phyloP scores from a whole-genome alignment of 1,140 invertebrate species.

The Drosophila kikkawai region DNA sequence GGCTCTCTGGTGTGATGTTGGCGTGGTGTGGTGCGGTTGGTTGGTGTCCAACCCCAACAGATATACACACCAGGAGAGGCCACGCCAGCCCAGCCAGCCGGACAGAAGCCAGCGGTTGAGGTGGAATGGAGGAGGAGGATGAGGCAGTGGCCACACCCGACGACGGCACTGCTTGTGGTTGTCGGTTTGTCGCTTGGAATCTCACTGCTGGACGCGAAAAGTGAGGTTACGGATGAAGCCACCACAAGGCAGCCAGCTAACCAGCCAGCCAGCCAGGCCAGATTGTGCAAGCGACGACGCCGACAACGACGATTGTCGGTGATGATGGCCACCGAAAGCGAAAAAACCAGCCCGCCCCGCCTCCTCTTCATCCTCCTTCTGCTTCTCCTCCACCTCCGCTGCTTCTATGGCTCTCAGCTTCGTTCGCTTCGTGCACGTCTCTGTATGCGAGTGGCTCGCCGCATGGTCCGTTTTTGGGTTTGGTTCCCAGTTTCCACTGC shows the following conservation, averaged over 20 bases:
- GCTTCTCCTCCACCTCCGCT: constrained; percentile 7
- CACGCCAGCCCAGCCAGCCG: constrained; percentile 6
- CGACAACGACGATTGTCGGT: constrained; percentile 4
- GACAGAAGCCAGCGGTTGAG: constrained; percentile 1
- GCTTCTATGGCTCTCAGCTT: constrained; percentile 17
- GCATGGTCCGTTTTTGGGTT: constrained; percentile 46
- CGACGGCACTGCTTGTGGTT: constrained; percentile 2
- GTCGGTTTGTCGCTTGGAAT: constrained; percentile 26
- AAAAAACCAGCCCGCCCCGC: constrained; percentile 40
- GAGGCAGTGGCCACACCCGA: constrained; percentile 43
- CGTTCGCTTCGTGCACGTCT: constrained; percentile 6
- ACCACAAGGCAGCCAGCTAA: constrained; percentile 4
- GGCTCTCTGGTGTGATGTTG: constrained; percentile 26
- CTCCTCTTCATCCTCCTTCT: constrained; percentile 10
- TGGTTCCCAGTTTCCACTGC: constrained; percentile 41
- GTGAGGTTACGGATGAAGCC: constrained; percentile 54
- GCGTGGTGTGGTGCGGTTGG: constrained; percentile 21
- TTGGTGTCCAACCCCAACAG: constrained; percentile 36
- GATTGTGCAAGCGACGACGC: constrained; percentile 44
- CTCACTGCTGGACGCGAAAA: constrained; percentile 39
- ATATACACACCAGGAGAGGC: constrained; percentile 45
- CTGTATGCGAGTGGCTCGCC: constrained; percentile 39
- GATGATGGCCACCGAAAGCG: constrained; percentile 54
- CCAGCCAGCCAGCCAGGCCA: background rate
- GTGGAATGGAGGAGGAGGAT: constrained; percentile 13